A percentile compares a stretch with the other conserved stretches of the same genome.
These are phyloP conservation scores for Ennomos quercinarius DNA, from an alignment of 2,888 invertebrate genomes.

Conservation along the genomic window DNA sequence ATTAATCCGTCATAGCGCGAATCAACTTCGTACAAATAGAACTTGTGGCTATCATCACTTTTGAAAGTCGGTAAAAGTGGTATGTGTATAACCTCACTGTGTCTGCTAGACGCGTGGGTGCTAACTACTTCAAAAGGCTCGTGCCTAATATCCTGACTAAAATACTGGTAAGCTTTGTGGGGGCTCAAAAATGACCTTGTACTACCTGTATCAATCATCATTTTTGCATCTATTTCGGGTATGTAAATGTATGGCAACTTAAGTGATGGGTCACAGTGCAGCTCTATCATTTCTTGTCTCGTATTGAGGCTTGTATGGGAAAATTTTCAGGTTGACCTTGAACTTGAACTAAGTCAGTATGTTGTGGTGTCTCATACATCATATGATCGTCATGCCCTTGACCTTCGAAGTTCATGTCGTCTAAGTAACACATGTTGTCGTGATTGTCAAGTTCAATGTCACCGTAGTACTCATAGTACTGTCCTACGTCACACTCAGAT, in stretches of 20 bases:
- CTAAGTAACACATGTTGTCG: background rate
- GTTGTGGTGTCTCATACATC: background rate
- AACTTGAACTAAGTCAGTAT: background rate
- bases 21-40: conserved; percentile 6
- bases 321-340: background rate
- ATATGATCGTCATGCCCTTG: no score
- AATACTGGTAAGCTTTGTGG: background rate
- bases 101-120: background rate
- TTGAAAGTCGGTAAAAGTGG: conserved; percentile 1
- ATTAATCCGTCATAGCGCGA: conserved; percentile 1
- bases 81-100: background rate
- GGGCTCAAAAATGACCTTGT: conserved; percentile 1
- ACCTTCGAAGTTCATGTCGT: background rate
- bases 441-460: background rate
- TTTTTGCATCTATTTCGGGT: background rate
- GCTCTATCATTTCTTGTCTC: background rate
- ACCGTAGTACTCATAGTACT: background rate
- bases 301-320: background rate
- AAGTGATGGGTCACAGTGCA: background rate
- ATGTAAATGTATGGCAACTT: background rate
- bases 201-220: conserved; percentile 3
- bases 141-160: background rate
- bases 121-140: conserved; percentile 4
- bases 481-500: background rate
- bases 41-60: background rate